Percentiles rank a stretch among this genome's conserved stretches.
phyloP scores from a whole-genome alignment of 2,113 vertebrate species.

The Siniperca knerii region DNA sequence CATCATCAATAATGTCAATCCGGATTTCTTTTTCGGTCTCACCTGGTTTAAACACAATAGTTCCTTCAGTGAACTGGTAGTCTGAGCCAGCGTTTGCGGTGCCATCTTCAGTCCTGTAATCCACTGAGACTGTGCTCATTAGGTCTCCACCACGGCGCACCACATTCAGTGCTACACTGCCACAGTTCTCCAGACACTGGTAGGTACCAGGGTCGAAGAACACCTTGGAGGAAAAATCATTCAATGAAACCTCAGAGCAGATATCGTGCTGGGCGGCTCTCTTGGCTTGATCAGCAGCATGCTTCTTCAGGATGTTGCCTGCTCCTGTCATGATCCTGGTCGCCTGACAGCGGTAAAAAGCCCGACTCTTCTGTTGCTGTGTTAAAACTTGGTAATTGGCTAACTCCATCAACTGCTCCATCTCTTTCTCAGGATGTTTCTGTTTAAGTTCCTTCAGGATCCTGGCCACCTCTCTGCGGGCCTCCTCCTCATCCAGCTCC shows the following conservation, averaged over 20 bases:
- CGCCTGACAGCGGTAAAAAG: constrained; percentile 96
- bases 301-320: constrained; percentile 93
- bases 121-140: constrained; percentile 87
- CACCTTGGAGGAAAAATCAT: constrained; percentile 87
- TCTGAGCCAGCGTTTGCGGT: constrained; percentile 95
- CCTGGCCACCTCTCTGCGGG: constrained; percentile 90
- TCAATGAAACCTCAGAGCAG: constrained; percentile 85
- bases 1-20: constrained; percentile 94
- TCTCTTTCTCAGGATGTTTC: constrained; percentile 95
- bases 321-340: constrained; percentile 95
- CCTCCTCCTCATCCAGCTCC: constrained; percentile 92
- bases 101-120: constrained; percentile 95
- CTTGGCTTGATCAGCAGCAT: constrained; percentile 92
- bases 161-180: constrained; percentile 90
- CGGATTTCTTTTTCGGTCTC: constrained; percentile 94
- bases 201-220: constrained; percentile 93
- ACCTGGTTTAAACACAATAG: constrained; percentile 91
- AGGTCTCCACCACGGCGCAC: constrained; percentile 91
- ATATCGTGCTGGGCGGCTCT: constrained; percentile 89
- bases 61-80: constrained; percentile 91
- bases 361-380: constrained; percentile 95
- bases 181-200: constrained; percentile 97
- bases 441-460: constrained; percentile 96
- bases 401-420: constrained; percentile 92
- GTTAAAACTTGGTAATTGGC: constrained; percentile 93